These are phyloP conservation scores for Tenrec ecaudatus DNA, from an alignment of 2,113 vertebrate species.

Conservation along the genomic window DNA sequence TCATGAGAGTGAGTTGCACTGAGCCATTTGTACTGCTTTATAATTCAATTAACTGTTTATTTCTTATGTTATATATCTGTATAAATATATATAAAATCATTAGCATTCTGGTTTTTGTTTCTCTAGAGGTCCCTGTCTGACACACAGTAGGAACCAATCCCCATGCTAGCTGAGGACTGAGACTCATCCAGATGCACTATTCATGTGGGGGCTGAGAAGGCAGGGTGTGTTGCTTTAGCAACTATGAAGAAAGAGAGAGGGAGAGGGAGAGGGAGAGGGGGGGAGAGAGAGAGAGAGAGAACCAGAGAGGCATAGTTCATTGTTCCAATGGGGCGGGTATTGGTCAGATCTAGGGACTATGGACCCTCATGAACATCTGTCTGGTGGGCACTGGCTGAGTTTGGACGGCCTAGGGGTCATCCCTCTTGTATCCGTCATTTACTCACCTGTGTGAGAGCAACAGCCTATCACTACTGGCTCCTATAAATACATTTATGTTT, in stretches of 20 bases:
- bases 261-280: too few relatives aligned
- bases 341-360: too few relatives aligned
- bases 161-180: not conserved
- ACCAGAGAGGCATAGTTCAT: fast-evolving
- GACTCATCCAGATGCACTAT: not conserved
- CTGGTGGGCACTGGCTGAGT: not conserved
- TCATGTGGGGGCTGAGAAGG: not conserved
- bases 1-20: too few relatives aligned
- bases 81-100: too few relatives aligned
- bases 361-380: not conserved
- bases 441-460: not conserved
- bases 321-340: too few relatives aligned
- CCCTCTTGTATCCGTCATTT: not conserved
- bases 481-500: slow-evolving; percentile 13
- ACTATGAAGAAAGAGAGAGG: not conserved
- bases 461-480: not conserved
- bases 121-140: too few relatives aligned
- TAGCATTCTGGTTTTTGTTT: too few relatives aligned
- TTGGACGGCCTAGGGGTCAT: not conserved
- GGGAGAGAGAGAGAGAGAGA: too few relatives aligned
- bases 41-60: too few relatives aligned
- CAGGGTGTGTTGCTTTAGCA: not conserved
- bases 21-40: too few relatives aligned
- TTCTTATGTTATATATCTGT: too few relatives aligned
- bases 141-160: too few relatives aligned